Base-by-base conservation (phyloP, 2,113 vertebrate species). In the Calypte anna region DNA sequence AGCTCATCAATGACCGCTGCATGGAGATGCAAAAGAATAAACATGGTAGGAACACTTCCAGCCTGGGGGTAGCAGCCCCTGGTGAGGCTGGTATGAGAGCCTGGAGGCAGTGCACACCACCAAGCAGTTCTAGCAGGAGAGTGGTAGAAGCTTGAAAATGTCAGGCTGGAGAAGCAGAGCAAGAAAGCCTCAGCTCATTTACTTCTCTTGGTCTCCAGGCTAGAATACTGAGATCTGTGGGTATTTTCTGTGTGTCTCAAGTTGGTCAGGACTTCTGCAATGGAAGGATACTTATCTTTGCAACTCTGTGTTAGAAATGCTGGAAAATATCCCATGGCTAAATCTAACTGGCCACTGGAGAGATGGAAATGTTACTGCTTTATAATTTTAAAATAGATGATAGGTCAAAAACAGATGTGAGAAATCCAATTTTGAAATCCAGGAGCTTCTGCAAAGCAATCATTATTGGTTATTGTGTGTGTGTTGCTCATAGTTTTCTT, bases 21-120 rank as follows among this genome's bases (percentile, higher is more conserved):
- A 86, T 98, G 97, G 99, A 99, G 97, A 98, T 99, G 98, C 99
- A 99, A 82, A 99, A 99, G 97, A 98, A 98, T 97, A 99, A 98
- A 92, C 98, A 97, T 0, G 98, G 99, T 99, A 96, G 79, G 97
- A 80, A 11, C 6, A 2, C 46, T 64, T 25, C 68, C 66, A 70
- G 20, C 44, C 27, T 25, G 51, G 12, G 74, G 28, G 25, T 53
- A 73, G 62, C 61, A 59, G 12, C 77, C 1, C 0, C 33, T 57
- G 28, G 24, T 33, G 48, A 48, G 81, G 53, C 36, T 88, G 78
- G 10, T 38, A 8, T 10, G 14, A 61, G 53, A 76, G 36, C 21
- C 50, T 69, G 69, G 57, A 81, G 74, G 46, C 25, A 30, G 24
- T 48, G 59, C 2, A 2, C 5, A 4, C 46, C 92, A 76, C 30